Base-by-base conservation (phyloP, 1,140 invertebrate genomes). In the Liolophura sinensis region DNA sequence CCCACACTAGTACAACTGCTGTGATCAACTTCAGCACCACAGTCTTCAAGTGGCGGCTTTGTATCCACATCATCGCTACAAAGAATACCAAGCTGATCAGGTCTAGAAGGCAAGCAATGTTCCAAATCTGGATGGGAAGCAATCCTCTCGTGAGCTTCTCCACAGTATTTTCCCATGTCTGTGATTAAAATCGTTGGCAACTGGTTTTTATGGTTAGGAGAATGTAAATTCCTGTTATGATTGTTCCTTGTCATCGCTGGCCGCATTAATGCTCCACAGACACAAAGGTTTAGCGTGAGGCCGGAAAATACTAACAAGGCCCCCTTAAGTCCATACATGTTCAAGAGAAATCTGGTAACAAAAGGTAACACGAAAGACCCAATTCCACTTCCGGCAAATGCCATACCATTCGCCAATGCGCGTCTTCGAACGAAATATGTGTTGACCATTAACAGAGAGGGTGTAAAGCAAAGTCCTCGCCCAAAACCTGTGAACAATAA, bases 371-470 rank as follows among this genome's bases (percentile, higher is more conserved):
- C 78, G 78, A 95, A 93, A 5, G 92, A 92, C 0, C 89, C 89
- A 40, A 96, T 92, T 20, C 95, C 95, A 1, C 94, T 95, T 11
- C 95, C 95, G 77, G 94, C 96, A 5, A 98, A 95, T 0, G 96
- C 94, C 54, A 99, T 95, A 18, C 97, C 96, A 0, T 95, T 99
- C 27, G 97, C 97, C 64, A 99, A 80, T 4, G 96, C 97, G 71
- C 97, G 87, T 77, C 96, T 95, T 11, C 93, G 93, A 82, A 98
- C 95, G 85, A 99, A 99, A 86, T 99, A 99, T 85, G 97, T 97
- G 27, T 96, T 95, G n/a, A 98, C 96, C 55, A 93, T 94, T 16
- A 99, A 95, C 31, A 99, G 95, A 1, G 95, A 95, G 0, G 97
- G 96, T 22, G 98, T 87, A 86, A 98, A 98, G 75, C 98, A 96